These are phyloP conservation scores for Melieria crassipennis DNA, from an alignment of 2,888 invertebrate species.

Conservation along the genomic window DNA sequence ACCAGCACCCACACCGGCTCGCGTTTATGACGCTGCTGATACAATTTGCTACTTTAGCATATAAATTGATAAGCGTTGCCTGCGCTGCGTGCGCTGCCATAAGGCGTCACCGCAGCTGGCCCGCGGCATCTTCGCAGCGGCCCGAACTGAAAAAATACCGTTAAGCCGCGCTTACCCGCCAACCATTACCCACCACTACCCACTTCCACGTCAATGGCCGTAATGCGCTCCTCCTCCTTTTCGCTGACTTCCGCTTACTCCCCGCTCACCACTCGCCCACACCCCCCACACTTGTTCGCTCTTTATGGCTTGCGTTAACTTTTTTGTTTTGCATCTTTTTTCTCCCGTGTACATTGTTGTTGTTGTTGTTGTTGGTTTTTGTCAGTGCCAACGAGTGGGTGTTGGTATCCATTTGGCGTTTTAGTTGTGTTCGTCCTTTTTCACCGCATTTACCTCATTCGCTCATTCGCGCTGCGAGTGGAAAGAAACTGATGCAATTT, in stretches of 20 bases:
- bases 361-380: conserved; percentile 13
- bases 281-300: conserved; percentile 29
- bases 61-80: conserved; percentile 31
- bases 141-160: conserved; percentile 20
- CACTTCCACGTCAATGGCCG: not conserved
- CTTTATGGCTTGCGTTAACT: not conserved
- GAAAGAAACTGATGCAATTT: conserved; percentile 66
- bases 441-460: conserved; percentile 1
- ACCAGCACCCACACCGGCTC: not conserved
- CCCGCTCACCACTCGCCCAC: not conserved
- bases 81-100: not conserved
- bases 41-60: conserved; percentile 31
- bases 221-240: conserved; percentile 25
- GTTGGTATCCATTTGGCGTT: not conserved
- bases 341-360: not conserved
- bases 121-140: not conserved
- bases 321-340: not conserved
- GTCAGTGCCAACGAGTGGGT: not conserved
- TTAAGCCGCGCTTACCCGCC: conserved; percentile 2
- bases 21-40: conserved; percentile 25
- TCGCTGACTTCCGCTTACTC: not conserved
- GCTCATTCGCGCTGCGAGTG: conserved; percentile 37
- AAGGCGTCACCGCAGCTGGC: not conserved
- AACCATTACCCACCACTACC: not conserved
- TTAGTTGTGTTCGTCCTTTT: not conserved